Conservation (phyloP, 2,888 invertebrate genomes). For the Pilophorus perplexus region DNA sequence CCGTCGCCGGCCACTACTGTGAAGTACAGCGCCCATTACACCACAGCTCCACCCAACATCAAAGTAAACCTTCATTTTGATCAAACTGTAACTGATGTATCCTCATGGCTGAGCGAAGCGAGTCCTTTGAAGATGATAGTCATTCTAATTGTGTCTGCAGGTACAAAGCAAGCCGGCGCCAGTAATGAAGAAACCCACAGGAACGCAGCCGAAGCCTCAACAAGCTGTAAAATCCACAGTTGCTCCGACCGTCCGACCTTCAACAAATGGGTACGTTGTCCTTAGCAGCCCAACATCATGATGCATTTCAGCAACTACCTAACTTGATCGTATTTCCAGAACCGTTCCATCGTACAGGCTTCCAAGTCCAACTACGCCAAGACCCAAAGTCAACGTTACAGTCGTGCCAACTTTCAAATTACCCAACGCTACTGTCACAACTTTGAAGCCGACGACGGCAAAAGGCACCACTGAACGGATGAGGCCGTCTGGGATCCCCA, state of each 20-base stretch:
- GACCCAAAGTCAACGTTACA: not conserved
- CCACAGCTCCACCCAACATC: constrained; percentile 29
- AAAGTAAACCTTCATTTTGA: constrained; percentile 16
- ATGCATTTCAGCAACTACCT: too few relatives aligned
- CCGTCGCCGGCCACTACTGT: constrained; percentile 6
- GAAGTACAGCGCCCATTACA: constrained; percentile 41
- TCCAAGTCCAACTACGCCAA: too few relatives aligned
- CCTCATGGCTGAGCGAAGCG: too few relatives aligned
- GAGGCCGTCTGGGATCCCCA: constrained; percentile 47
- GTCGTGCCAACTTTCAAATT: not conserved
- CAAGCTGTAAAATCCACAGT: not conserved
- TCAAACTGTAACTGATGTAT: too few relatives aligned
- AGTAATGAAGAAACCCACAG: constrained; percentile 17
- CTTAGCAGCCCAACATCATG: too few relatives aligned
- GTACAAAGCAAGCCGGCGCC: constrained; percentile 14
- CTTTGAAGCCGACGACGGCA: constrained; percentile 22
- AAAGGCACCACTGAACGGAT: constrained; percentile 47
- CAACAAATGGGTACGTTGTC: too few relatives aligned
- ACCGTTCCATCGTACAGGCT: too few relatives aligned
- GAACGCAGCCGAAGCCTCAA: not conserved
- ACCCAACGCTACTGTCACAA: constrained; percentile 22
- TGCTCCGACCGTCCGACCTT: not conserved
- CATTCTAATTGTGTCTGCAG: too few relatives aligned
- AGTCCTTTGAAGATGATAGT: too few relatives aligned
- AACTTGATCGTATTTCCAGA: too few relatives aligned